Base-by-base conservation (phyloP, 2,888 invertebrate genomes). In the Dryococelus australis region DNA sequence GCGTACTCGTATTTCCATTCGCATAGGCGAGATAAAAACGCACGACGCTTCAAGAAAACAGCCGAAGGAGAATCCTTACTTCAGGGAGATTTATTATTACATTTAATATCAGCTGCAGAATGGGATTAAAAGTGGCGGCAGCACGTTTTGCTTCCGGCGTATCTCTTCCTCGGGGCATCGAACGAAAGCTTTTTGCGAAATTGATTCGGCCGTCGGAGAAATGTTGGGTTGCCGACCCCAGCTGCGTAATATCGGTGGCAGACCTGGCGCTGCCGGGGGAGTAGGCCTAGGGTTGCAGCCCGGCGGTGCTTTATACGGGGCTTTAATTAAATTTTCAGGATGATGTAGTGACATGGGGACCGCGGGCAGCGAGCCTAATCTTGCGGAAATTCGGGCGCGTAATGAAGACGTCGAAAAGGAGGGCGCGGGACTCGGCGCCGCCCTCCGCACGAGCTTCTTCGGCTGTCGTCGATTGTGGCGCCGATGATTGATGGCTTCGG, bases 321-420 rank as follows among this genome's bases (percentile, higher is more conserved):
- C 24, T 65, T 65, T 65, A 65, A 65, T 65, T 65, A 65, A 65
- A 65, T 65, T 65, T 65, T n/a, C 65, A 65, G 24, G 65, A 65
- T 65, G 65, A 65, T 65, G 65, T 65, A 65, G 65, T 65, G 65
- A 65, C 65, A 65, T 6, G 65, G 24, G 65, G 5, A 8, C 47
- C 12, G 47, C 47, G 47, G 47, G 47, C 47, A 47, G 47, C 47
- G 47, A 47, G 47, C 65, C 65, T 65, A 65, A 65, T 65, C 24
- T 65, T 65, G 65, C 65, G 65, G 65, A 65, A 65, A 65, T 24
- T 65, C 65, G n/a, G 65, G 65, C 8, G 13, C 65, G 20, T 65
- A 65, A 65, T 65, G 65, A 65, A 65, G 65, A 65, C 65, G 65
- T 65, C 13, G 47, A 47, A 47, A 47, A 20, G 24, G 20, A 24